These are phyloP conservation scores for Erpetoichthys calabaricus DNA, from an alignment of 2,797 vertebrate genomes.

Conservation along the genomic window DNA sequence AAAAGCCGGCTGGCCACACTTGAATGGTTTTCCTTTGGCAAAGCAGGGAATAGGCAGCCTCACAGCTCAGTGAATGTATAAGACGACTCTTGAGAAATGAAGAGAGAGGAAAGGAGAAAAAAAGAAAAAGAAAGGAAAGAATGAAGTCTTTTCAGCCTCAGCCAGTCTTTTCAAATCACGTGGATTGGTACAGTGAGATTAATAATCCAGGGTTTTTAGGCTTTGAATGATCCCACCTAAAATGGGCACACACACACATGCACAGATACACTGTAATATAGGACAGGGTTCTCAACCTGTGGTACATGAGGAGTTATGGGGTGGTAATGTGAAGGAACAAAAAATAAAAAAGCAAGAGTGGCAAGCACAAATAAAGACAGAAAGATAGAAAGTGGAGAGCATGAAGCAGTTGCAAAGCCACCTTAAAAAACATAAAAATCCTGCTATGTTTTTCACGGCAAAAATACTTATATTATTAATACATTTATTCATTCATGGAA, in stretches of 20 bases:
- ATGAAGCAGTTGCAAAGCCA: no score
- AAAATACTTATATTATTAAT: no score
- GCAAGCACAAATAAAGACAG: neutral
- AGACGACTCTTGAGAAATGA: neutral
- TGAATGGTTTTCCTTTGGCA: neutral
- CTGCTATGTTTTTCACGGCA: no score
- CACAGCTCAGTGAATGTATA: neutral
- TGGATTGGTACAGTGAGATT: neutral
- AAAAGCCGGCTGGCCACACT: neutral
- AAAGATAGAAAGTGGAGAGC: neutral
- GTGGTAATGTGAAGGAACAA: neutral
- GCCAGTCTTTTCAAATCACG: slow-evolving; percentile 4
- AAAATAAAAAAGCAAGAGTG: neutral
- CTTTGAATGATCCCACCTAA: no score
- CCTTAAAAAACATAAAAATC: no score
- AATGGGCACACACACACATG: no score
- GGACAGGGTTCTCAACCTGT: no score
- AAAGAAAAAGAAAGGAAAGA: slow-evolving; percentile 9
- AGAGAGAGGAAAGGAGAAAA: neutral
- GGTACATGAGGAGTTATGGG: neutral
- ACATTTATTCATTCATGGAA: no score
- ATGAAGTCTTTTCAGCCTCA: slow-evolving; percentile 54
- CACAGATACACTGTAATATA: no score
- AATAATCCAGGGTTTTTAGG: no score
- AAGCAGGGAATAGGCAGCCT: neutral